Conservation (phyloP, 2,797 vertebrate genomes). For the Micropoecilia bifurca region DNA sequence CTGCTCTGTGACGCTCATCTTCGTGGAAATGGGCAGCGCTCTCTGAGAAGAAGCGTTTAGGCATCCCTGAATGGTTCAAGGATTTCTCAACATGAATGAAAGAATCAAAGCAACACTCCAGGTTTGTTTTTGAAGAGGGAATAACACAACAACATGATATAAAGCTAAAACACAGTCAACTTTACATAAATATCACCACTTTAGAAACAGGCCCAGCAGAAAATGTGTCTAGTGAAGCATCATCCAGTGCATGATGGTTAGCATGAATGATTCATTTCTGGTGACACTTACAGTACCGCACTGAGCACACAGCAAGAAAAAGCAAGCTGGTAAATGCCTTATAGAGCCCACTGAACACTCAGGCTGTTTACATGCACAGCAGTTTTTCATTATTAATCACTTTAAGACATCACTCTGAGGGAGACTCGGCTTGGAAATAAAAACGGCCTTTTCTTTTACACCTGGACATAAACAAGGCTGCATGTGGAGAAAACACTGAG, state of each 20-base stretch:
- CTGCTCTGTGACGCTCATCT: not conserved
- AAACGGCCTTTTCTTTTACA: not conserved
- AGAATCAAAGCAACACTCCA: not conserved
- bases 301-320: not conserved
- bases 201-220: not conserved
- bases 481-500: not conserved
- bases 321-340: not conserved
- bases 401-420: not conserved
- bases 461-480: not conserved
- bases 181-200: not conserved
- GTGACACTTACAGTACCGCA: not conserved
- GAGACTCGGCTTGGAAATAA: not conserved
- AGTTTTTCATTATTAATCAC: not conserved
- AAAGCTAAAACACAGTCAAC: too few relatives aligned
- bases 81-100: not conserved
- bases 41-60: not conserved
- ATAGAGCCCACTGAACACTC: not conserved
- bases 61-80: not conserved
- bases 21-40: not conserved
- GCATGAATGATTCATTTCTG: slow-evolving; percentile 1
- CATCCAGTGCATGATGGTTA: not conserved
- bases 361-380: slow-evolving; percentile 2
- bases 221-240: not conserved
- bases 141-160: not conserved
- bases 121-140: not conserved